phyloP scores from a whole-genome alignment of 2,797 vertebrate genomes.

The Cephalopachus bancanus region DNA sequence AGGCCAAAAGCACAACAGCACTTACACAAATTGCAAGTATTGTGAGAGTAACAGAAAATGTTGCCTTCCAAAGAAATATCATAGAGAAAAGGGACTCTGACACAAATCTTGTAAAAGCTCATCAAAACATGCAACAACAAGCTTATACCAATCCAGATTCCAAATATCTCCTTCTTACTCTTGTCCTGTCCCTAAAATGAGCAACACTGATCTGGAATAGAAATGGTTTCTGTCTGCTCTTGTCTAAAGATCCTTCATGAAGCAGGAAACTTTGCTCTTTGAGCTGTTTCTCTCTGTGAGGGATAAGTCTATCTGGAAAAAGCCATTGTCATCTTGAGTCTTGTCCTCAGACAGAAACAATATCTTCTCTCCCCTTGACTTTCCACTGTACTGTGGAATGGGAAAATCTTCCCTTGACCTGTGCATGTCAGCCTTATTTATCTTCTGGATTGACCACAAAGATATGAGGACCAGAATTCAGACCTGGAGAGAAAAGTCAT shows the following conservation, averaged over 20 bases:
- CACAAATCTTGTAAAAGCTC: background rate
- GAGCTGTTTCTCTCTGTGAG: slow-evolving; percentile 42
- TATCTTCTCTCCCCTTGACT: background rate
- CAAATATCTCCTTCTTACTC: background rate
- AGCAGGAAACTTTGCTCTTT: slow-evolving; percentile 45
- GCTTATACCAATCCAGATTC: background rate
- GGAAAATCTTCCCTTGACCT: background rate
- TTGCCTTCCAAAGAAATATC: background rate
- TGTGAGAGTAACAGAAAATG: background rate
- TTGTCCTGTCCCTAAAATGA: background rate
- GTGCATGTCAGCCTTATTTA: slow-evolving; percentile 56
- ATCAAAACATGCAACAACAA: background rate
- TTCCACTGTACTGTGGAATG: slow-evolving; percentile 42
- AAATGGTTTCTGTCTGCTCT: slow-evolving; percentile 60
- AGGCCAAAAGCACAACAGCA: background rate
- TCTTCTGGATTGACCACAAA: slow-evolving; percentile 46
- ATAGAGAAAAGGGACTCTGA: slow-evolving; percentile 65
- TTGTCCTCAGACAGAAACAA: background rate
- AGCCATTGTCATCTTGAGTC: slow-evolving; percentile 20
- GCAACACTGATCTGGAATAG: slow-evolving; percentile 49
- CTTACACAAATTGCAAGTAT: background rate
- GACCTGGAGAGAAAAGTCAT: background rate
- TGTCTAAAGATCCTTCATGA: slow-evolving; percentile 53
- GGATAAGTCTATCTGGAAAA: slow-evolving; percentile 27
- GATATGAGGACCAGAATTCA: slow-evolving; percentile 43